Conservation (phyloP, 2,113 vertebrate species). For the Orycteropus afer region DNA sequence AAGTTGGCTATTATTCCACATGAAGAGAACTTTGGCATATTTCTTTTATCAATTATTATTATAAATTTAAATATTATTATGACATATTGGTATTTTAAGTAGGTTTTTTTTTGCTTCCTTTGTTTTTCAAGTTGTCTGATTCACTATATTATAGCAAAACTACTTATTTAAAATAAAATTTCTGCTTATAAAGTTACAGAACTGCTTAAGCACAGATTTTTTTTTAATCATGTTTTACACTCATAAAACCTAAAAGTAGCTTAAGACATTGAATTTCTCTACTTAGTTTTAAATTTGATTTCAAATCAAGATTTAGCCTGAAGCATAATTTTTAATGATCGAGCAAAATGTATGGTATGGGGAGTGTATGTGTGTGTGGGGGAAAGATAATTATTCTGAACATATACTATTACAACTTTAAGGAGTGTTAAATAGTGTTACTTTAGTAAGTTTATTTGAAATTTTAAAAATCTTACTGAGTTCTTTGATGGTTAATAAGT, state of each 20-base stretch:
- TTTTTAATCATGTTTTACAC: not conserved
- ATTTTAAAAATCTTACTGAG: not conserved
- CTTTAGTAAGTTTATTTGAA: not conserved
- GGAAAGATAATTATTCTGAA: not conserved
- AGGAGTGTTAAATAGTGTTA: not conserved
- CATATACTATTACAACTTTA: not conserved
- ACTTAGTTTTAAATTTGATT: conserved; percentile 26
- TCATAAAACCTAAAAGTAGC: not conserved
- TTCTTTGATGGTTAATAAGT: not conserved
- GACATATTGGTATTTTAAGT: not conserved
- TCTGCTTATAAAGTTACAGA: not conserved
- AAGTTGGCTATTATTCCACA: not conserved
- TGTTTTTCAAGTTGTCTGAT: not conserved
- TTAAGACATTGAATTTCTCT: not conserved
- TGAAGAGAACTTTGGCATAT: not conserved
- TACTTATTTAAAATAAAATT: not conserved
- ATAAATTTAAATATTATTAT: not conserved
- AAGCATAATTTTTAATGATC: conserved; percentile 52
- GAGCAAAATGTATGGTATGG: not conserved
- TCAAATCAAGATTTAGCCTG: conserved; percentile 30
- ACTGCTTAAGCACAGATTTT: not conserved
- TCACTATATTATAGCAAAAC: not conserved
- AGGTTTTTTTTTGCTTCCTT: not conserved
- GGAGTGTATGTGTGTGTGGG: not conserved
- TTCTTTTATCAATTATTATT: not conserved